These are phyloP conservation scores for Fissipunctia ypsillon DNA, from an alignment of 2,888 invertebrate species.

Conservation along the genomic window DNA sequence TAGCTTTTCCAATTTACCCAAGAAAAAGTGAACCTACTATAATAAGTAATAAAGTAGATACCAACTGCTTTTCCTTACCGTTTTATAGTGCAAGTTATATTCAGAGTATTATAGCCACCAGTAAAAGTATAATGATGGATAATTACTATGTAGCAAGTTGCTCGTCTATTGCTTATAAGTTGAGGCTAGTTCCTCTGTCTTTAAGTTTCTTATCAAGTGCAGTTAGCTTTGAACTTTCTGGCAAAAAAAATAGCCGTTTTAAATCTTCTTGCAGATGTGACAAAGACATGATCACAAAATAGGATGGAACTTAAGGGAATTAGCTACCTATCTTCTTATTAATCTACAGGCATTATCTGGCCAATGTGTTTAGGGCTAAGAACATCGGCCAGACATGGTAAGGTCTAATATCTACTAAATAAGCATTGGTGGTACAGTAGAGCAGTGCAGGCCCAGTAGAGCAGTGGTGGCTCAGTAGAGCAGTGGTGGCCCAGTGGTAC, in stretches of 20 bases:
- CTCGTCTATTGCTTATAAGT: conserved; percentile 25
- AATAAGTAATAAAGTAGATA: no score
- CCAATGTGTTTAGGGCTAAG: no score
- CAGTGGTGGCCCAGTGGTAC: no score
- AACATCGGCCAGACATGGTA: no score
- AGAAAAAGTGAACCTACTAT: conserved; percentile 48
- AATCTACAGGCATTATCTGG: no score
- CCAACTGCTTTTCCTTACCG: conserved; percentile 33
- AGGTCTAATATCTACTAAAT: no score
- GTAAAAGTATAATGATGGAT: conserved; percentile 55
- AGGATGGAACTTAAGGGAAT: background rate
- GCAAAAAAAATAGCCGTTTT: background rate
- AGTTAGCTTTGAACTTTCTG: conserved; percentile 4
- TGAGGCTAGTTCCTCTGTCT: conserved; percentile 16
- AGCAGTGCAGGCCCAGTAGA: no score
- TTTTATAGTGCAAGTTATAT: conserved; percentile 34
- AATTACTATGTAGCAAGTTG: conserved; percentile 43
- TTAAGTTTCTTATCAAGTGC: conserved; percentile 12
- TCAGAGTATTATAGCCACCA: conserved; percentile 27
- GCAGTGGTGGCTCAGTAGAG: no score
- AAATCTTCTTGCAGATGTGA: background rate
- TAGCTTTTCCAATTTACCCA: conserved; percentile 24
- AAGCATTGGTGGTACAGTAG: no score
- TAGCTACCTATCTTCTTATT: no score
- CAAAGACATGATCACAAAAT: no score